Evolutionary conservation across 2,888 invertebrate species (phyloP).

Genomic region (Drosophila picticornis): DNA sequence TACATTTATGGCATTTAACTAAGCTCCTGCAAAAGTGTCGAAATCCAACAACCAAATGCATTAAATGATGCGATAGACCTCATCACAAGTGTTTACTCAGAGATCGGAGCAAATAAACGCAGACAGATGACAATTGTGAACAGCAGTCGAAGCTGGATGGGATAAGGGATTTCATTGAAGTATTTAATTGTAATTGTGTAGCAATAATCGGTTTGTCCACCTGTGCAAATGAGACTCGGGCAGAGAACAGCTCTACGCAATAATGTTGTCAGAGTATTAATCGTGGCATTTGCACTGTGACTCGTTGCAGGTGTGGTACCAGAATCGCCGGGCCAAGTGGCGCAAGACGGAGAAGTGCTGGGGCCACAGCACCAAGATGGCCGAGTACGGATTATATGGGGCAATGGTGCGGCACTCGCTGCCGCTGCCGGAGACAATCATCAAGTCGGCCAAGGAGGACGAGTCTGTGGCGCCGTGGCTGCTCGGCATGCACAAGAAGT

Average conservation of each 20-base stretch:
- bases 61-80: background rate
- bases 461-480: slow-evolving; percentile 99
- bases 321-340: slow-evolving; percentile 99
- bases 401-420: slow-evolving; percentile 99
- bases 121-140: background rate
- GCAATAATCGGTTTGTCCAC: background rate
- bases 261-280: background rate
- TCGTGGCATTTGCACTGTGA: background rate
- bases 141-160: background rate
- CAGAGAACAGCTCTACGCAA: background rate
- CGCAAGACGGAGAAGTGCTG: slow-evolving; percentile 99
- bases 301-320: slow-evolving; percentile 94
- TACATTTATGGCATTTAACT: no score
- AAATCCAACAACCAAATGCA: background rate
- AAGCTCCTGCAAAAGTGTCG: background rate
- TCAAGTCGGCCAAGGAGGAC: slow-evolving; percentile 98
- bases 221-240: background rate
- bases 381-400: slow-evolving; percentile 99
- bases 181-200: background rate
- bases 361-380: slow-evolving; percentile 99
- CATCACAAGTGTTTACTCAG: background rate
- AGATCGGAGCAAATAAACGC: background rate
- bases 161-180: background rate
- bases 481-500: slow-evolving; percentile 98
- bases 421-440: slow-evolving; percentile 98